Conservation (phyloP, 2,888 invertebrate species). For the Selenia dentaria region DNA sequence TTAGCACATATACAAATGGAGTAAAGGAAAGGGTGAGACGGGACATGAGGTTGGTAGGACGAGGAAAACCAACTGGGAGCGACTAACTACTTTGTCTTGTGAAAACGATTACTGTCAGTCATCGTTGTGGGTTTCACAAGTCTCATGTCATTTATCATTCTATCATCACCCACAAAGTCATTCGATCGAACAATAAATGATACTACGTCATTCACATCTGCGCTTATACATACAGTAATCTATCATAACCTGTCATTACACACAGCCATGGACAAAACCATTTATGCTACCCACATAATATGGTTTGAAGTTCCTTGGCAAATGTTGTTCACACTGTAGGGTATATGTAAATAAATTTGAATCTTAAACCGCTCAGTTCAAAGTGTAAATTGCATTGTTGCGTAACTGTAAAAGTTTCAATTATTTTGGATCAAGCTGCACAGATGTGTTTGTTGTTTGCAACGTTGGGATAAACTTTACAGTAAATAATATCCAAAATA, state of each 20-base stretch:
- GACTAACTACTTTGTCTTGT: too few relatives aligned
- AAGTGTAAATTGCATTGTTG: slow-evolving; percentile 1
- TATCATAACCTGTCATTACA: slow-evolving; percentile 20
- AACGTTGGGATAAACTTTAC: slow-evolving; percentile 20
- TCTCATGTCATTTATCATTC: slow-evolving; percentile 7
- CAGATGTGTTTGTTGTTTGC: slow-evolving; percentile 32
- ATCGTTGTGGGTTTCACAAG: too few relatives aligned
- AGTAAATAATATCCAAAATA: slow-evolving; percentile 27
- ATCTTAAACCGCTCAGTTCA: not conserved
- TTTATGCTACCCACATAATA: not conserved
- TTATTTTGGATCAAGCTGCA: slow-evolving; percentile 13
- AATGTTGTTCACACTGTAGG: not conserved
- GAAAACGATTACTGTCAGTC: too few relatives aligned
- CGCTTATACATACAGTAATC: slow-evolving; percentile 9
- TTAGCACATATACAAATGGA: too few relatives aligned
- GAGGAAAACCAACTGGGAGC: too few relatives aligned
- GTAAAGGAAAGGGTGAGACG: too few relatives aligned
- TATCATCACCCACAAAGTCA: slow-evolving; percentile 12
- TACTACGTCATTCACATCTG: slow-evolving; percentile 27
- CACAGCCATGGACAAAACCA: not conserved
- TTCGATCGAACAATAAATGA: slow-evolving; percentile 16
- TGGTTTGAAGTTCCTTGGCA: slow-evolving; percentile 3
- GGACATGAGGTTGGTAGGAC: too few relatives aligned
- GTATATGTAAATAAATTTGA: slow-evolving; percentile 1
- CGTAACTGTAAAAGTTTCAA: not conserved